Evolutionary conservation across 2,113 vertebrate genomes (phyloP).

Genomic region (Cyanocitta stelleri): DNA sequence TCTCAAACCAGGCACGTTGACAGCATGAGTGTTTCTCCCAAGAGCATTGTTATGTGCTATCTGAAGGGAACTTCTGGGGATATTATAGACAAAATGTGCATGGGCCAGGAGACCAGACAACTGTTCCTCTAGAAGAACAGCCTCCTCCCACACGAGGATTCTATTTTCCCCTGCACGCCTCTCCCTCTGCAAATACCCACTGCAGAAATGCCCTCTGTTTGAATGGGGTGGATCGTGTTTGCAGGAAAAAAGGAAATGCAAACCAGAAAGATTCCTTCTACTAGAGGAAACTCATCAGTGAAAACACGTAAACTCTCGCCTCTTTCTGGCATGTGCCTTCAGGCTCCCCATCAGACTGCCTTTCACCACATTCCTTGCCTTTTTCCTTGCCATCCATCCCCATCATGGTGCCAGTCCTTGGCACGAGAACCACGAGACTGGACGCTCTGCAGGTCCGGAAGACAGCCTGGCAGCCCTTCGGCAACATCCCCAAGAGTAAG

Average conservation of each 20-base stretch:
- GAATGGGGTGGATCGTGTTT: fast-evolving
- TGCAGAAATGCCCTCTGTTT: background rate
- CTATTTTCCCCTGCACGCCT: fast-evolving
- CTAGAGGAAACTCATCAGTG: background rate
- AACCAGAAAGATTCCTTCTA: background rate
- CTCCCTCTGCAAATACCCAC: background rate
- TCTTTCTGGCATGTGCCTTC: background rate
- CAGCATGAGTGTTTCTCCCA: fast-evolving
- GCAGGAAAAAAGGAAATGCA: background rate
- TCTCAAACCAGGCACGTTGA: fast-evolving
- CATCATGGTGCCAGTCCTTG: fast-evolving
- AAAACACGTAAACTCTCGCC: background rate
- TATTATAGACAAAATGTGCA: fast-evolving
- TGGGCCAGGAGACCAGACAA: fast-evolving
- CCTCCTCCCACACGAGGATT: background rate
- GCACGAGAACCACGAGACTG: fast-evolving
- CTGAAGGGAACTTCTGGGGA: background rate
- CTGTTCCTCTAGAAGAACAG: background rate
- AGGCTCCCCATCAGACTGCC: background rate
- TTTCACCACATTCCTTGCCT: background rate
- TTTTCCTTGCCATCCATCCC: background rate
- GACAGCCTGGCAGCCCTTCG: fast-evolving
- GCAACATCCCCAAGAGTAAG: background rate
- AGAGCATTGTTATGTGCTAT: background rate
- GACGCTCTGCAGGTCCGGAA: fast-evolving